Percentiles rank a stretch among this genome's conserved stretches.
These are phyloP conservation scores for Verasper variegatus DNA, from an alignment of 2,113 vertebrate species.

Conservation along the genomic window DNA sequence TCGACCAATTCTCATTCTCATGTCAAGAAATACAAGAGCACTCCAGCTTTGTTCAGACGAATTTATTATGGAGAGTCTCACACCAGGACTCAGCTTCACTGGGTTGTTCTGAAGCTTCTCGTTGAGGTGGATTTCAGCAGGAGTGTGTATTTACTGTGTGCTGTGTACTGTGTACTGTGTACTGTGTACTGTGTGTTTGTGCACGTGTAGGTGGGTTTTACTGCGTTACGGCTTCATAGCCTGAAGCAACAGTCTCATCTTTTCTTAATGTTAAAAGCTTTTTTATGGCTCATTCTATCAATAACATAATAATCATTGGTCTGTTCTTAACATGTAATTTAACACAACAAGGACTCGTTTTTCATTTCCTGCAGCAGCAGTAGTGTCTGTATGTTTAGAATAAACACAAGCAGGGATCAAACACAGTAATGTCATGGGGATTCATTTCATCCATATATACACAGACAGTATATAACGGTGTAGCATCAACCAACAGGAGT, in stretches of 20 bases:
- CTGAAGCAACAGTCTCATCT: neutral
- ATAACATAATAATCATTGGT: neutral
- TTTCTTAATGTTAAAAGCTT: neutral
- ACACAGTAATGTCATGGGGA: no score
- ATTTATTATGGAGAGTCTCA: constrained; percentile 24
- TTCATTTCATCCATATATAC: no score
- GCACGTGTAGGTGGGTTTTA: neutral
- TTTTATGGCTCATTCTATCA: neutral
- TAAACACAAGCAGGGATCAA: no score
- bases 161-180: neutral
- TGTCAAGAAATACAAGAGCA: neutral
- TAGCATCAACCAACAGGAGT: neutral
- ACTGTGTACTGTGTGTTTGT: neutral
- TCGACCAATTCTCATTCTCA: neutral
- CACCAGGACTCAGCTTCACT: neutral
- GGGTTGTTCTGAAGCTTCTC: constrained; percentile 19
- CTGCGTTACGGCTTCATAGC: neutral
- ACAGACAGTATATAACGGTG: neutral
- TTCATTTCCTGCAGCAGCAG: no score
- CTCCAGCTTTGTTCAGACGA: constrained; percentile 8
- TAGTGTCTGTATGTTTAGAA: no score
- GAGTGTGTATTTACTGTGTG: neutral
- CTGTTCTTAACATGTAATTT: no score
- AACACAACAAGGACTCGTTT: no score
- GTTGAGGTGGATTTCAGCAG: constrained; percentile 3